Base-by-base conservation (phyloP, 1,140 invertebrate genomes). In the Drosophila mayri region DNA sequence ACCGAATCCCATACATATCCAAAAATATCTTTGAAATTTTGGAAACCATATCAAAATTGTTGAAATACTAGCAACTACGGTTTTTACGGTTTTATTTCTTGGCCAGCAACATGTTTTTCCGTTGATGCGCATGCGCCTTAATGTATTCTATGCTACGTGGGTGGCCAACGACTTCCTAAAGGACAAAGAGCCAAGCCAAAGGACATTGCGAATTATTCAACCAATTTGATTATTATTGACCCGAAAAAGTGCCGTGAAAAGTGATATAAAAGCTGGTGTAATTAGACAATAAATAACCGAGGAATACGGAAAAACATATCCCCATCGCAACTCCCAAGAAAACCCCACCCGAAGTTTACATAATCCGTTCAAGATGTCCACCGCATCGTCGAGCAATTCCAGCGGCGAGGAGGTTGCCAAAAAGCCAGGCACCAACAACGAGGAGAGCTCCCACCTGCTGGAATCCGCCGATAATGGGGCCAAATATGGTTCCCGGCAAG, bases 391-490 rank as follows among this genome's bases (percentile, higher is more conserved):
- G 5, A 83, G 78, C 54, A 90, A 81, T 50, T 90, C 81, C 20
- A 76, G 78, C 32, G 86, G 67, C 41, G 86, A 73, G 61, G 85
- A 80, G 72, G 10, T 65, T n/a, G 43, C 59, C 32, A 85, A 81
- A 18, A 74, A 76, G 47, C 37, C 81, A 18, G 81, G 82, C 30
- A 64, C 59, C 47, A 80, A 50, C 49, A 92, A 70, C 18, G 91
- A 92, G 77, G 91, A 92, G 78, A 92, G 85, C 74, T 92, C 91
- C 64, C 91, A 91, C 74, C 82, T 92, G 75, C 78, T 92, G 81
- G 91, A 92, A 58, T 75, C 91, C 20, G 70, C 67, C 44, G 91
- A 79, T 16, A 92, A 79, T 66, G 91, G 81, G 11, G 91, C 80
- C 74, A 92, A 92, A 57, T 92, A 92, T 72, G 91, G 91, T 50